Percentiles rank a stretch among this genome's conserved stretches.
Evolutionary conservation across 2,888 invertebrate genomes (phyloP).

Genomic region (Ornithoptera priamus): DNA sequence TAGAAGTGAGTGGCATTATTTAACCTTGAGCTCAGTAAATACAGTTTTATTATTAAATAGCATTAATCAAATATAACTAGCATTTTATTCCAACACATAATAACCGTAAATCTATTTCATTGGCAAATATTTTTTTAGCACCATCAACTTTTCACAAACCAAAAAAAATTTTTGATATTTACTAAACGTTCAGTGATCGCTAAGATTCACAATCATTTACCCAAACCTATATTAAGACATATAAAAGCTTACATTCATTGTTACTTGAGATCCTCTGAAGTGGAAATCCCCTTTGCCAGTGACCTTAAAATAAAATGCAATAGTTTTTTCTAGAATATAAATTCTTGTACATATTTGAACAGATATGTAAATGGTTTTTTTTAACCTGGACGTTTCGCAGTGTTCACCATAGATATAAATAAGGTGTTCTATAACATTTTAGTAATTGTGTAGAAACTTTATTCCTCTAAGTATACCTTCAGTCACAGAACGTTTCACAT

Average conservation of each 20-base stretch:
- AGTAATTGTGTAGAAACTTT: background rate
- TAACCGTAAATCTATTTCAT: no score
- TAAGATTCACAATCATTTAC: background rate
- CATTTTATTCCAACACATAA: no score
- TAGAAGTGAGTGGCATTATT: constrained; percentile 49
- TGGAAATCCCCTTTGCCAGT: background rate
- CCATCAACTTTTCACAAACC: no score
- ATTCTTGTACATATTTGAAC: no score
- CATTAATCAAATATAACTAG: no score
- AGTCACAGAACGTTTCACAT: background rate
- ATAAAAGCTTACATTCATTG: background rate
- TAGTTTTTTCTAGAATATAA: no score
- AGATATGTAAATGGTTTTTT: no score
- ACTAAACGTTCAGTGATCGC: background rate
- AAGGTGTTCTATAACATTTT: background rate
- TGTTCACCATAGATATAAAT: no score
- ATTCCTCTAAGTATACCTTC: background rate
- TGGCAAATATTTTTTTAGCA: no score
- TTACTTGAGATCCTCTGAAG: background rate
- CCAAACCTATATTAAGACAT: background rate
- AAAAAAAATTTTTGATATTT: no score
- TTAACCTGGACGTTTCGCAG: no score
- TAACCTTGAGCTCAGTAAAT: constrained; percentile 50
- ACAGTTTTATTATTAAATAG: background rate
- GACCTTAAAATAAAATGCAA: background rate